These are phyloP conservation scores for Drosophila mayri DNA, from an alignment of 1,140 invertebrate species.

Conservation along the genomic window DNA sequence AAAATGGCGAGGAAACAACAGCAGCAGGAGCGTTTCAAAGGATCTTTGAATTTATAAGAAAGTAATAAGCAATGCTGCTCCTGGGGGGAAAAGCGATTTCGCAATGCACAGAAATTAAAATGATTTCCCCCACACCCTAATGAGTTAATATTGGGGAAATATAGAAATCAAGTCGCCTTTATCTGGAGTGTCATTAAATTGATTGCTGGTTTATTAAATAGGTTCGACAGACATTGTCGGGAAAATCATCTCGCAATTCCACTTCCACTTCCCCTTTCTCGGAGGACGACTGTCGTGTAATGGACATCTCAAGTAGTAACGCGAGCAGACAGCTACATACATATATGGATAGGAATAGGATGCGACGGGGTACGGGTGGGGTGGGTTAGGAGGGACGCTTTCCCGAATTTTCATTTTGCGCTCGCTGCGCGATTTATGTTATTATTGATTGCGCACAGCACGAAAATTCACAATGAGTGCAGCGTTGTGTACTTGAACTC, in stretches of 20 bases:
- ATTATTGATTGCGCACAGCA: conserved; percentile 75
- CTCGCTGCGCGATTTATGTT: conserved; percentile 68
- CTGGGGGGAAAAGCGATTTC: not conserved
- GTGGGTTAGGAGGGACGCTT: conserved; percentile 14
- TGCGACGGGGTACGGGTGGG: not conserved
- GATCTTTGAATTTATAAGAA: conserved; percentile 1
- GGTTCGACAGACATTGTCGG: not conserved
- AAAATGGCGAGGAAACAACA: conserved; percentile 4
- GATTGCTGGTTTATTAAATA: conserved; percentile 14
- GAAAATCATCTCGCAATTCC: conserved; percentile 1
- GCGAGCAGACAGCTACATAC: conserved; percentile 16
- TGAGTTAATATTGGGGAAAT: not conserved
- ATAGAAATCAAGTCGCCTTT: not conserved
- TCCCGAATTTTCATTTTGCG: conserved; percentile 64
- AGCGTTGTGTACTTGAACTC: conserved; percentile 52
- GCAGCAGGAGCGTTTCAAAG: conserved; percentile 1
- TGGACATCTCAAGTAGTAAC: conserved; percentile 35
- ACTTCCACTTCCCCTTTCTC: not conserved
- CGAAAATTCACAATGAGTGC: conserved; percentile 67
- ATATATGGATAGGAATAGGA: not conserved
- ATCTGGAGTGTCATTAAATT: conserved; percentile 2
- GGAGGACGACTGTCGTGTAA: conserved; percentile 1
- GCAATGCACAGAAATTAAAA: not conserved
- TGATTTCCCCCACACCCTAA: not conserved
- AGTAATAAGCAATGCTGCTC: conserved; percentile 4